phyloP scores from a whole-genome alignment of 1,140 invertebrate species.

The Drosophila mayri region DNA sequence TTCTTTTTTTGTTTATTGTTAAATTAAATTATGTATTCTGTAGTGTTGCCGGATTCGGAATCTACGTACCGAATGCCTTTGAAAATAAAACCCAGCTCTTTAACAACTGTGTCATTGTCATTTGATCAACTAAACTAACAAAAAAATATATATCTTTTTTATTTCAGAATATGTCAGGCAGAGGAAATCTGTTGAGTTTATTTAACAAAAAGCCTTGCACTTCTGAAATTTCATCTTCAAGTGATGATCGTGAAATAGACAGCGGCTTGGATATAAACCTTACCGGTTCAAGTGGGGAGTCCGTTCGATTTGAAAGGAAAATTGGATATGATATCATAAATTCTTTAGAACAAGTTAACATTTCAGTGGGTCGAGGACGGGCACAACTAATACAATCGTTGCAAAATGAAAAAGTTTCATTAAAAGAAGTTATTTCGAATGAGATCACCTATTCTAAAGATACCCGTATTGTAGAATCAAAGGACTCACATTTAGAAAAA shows the following conservation, averaged over 20 bases:
- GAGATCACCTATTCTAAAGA: background rate
- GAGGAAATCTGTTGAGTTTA: conserved; percentile 36
- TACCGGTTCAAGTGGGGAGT: conserved; percentile 25
- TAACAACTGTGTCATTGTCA: no score
- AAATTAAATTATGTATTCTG: no score
- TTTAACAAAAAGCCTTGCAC: conserved; percentile 14
- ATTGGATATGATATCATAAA: conserved; percentile 11
- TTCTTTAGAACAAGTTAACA: conserved; percentile 22
- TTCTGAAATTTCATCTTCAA: conserved; percentile 5
- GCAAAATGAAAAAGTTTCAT: background rate
- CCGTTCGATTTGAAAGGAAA: background rate
- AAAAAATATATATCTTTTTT: background rate
- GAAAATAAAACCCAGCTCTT: no score
- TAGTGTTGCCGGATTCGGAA: no score
- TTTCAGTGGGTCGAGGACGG: conserved; percentile 38
- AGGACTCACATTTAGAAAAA: background rate
- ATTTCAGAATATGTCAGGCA: conserved; percentile 41
- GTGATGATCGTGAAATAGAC: conserved; percentile 25
- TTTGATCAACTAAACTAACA: background rate
- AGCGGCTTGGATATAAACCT: conserved; percentile 32
- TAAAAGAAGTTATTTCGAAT: background rate
- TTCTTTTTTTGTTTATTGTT: no score
- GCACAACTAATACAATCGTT: conserved; percentile 22
- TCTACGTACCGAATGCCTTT: no score
- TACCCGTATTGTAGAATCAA: background rate